phyloP scores from a whole-genome alignment of 2,797 vertebrate genomes.

The Okamejei kenojei region DNA sequence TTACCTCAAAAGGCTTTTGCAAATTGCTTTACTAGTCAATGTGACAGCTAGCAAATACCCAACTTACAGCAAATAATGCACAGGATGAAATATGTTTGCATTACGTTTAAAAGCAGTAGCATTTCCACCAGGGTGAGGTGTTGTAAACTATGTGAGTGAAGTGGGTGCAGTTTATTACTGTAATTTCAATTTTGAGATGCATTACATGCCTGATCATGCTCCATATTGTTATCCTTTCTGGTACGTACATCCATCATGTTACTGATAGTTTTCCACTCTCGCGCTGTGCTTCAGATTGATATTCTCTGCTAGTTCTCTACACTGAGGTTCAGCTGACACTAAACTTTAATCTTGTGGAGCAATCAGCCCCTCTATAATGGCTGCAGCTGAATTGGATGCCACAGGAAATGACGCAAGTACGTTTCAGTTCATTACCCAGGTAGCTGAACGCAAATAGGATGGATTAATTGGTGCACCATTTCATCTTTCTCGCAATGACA shows the following conservation, averaged over 20 bases:
- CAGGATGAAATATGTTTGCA: background rate
- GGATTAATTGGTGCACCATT: background rate
- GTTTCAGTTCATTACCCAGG: background rate
- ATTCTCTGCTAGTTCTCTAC: background rate
- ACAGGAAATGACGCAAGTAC: background rate
- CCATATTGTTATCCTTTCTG: slow-evolving; percentile 20
- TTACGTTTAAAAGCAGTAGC: slow-evolving; percentile 1
- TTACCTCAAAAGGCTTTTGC: background rate
- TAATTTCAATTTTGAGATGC: background rate
- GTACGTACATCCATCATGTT: background rate
- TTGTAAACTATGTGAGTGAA: background rate
- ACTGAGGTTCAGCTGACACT: background rate
- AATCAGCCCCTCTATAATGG: background rate
- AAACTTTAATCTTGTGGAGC: background rate
- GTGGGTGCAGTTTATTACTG: slow-evolving; percentile 22
- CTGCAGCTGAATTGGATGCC: background rate
- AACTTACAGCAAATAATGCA: too few relatives aligned
- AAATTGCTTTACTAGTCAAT: too few relatives aligned
- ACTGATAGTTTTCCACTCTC: background rate
- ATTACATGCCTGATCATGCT: background rate
- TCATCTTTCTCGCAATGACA: background rate
- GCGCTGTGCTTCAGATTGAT: background rate
- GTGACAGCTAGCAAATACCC: too few relatives aligned
- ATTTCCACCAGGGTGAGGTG: background rate
- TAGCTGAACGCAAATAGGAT: background rate